Percentiles rank a stretch among this genome's conserved stretches.
These are phyloP conservation scores for Globodera rostochiensis DNA, from an alignment of 1,140 invertebrate species.

Conservation along the genomic window DNA sequence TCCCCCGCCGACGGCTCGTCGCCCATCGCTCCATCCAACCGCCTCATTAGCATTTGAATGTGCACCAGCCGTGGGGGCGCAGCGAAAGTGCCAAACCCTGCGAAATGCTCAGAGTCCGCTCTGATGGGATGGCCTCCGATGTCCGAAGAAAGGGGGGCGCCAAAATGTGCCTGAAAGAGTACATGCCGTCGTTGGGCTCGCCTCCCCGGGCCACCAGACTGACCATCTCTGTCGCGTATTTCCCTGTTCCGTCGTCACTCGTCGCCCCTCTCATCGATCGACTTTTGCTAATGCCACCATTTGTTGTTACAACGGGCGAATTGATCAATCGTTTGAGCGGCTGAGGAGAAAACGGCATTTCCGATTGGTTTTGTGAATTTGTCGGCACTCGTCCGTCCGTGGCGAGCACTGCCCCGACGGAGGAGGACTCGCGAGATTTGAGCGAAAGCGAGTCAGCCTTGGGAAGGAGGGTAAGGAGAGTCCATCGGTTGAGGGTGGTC, in stretches of 20 bases:
- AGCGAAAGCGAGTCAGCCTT: constrained; percentile 54
- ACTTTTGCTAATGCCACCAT: background rate
- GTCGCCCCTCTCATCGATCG: background rate
- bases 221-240: background rate
- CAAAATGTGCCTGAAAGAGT: background rate
- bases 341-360: background rate
- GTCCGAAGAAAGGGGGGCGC: constrained; percentile 1
- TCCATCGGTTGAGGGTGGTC: constrained; percentile 19
- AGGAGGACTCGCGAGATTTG: constrained; percentile 54
- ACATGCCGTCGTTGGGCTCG: no score
- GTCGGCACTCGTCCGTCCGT: constrained; percentile 13
- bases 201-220: no score
- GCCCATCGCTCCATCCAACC: constrained; percentile 14
- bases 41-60: constrained; percentile 37
- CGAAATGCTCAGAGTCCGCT: background rate
- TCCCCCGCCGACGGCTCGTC: background rate
- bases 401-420: constrained; percentile 19
- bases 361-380: background rate
- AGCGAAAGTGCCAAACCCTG: background rate
- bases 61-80: constrained; percentile 15
- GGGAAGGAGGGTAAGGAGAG: background rate
- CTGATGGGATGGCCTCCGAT: background rate
- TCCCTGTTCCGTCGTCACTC: background rate
- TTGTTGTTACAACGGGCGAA: background rate
- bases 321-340: background rate